Conservation (phyloP, 1,140 invertebrate genomes). For the Drosophila subobscura region DNA sequence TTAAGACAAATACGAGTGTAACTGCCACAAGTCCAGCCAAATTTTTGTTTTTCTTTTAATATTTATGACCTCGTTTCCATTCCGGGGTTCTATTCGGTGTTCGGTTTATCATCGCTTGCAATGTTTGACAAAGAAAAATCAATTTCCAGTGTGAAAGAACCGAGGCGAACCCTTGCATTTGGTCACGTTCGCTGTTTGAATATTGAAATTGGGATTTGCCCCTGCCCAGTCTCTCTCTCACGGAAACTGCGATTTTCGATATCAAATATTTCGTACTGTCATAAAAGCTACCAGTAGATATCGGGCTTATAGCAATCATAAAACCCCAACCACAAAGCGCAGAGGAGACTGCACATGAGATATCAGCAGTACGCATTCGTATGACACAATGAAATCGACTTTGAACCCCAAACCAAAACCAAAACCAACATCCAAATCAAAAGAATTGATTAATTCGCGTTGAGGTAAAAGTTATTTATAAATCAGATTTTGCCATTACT, state of each 20-base stretch:
- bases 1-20: conserved; percentile 36
- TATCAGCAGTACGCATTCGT: conserved; percentile 22
- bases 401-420: not conserved
- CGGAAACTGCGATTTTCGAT: conserved; percentile 64
- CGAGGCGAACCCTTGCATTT: conserved; percentile 21
- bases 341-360: conserved; percentile 8
- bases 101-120: conserved; percentile 34
- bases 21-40: not conserved
- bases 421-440: not conserved
- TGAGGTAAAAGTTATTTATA: too few species aligned
- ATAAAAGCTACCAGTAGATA: conserved; percentile 76
- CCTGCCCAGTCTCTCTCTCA: not conserved
- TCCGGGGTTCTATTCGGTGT: conserved; percentile 5
- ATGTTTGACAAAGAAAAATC: conserved; percentile 72
- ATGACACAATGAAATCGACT: not conserved
- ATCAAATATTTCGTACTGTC: conserved; percentile 31
- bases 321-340: conserved; percentile 8
- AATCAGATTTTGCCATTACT: too few species aligned
- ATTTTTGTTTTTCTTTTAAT: conserved; percentile 25
- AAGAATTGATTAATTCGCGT: too few species aligned
- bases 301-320: conserved; percentile 58
- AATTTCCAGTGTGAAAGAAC: conserved; percentile 50
- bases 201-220: conserved; percentile 34
- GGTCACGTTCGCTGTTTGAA: conserved; percentile 47
- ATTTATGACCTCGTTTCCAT: conserved; percentile 43